Conservation (phyloP, 2,113 vertebrate species). For the Vulpes lagopus region DNA sequence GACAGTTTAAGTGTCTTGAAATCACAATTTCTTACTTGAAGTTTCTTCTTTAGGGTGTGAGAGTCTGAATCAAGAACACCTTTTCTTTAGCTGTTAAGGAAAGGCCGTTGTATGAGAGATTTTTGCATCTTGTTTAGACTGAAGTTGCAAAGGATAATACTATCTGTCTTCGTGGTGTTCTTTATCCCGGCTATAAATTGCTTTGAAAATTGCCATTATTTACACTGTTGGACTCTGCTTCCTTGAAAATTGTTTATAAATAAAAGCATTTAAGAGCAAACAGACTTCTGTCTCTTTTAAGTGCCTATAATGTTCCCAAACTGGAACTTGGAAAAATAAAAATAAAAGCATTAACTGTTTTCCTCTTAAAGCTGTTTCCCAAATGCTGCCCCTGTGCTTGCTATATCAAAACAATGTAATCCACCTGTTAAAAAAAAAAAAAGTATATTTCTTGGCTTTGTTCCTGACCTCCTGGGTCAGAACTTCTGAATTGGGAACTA, state of each 20-base stretch:
- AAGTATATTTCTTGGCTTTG: not conserved
- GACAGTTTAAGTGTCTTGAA: not conserved
- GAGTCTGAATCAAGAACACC: not conserved
- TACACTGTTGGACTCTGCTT: not conserved
- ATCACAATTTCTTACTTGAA: not conserved
- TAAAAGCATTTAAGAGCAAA: not conserved
- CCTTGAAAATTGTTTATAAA: not conserved
- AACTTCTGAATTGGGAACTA: not conserved
- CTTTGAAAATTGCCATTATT: not conserved
- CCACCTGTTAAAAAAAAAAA: not conserved
- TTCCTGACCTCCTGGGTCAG: not conserved
- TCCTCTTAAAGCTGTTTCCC: not conserved
- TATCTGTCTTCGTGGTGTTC: not conserved
- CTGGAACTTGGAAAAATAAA: not conserved
- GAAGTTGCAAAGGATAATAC: not conserved
- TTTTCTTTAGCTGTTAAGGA: not conserved
- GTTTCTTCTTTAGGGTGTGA: not conserved
- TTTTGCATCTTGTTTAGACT: not conserved
- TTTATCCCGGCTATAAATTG: not conserved
- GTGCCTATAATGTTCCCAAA: not conserved
- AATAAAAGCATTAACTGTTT: not conserved
- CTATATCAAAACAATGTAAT: conserved; percentile 34
- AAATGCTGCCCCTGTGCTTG: not conserved
- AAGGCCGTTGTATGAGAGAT: not conserved
- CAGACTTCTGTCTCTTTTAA: not conserved